Base-by-base conservation (phyloP, 2,113 vertebrate species). In the Alectura lathami region DNA sequence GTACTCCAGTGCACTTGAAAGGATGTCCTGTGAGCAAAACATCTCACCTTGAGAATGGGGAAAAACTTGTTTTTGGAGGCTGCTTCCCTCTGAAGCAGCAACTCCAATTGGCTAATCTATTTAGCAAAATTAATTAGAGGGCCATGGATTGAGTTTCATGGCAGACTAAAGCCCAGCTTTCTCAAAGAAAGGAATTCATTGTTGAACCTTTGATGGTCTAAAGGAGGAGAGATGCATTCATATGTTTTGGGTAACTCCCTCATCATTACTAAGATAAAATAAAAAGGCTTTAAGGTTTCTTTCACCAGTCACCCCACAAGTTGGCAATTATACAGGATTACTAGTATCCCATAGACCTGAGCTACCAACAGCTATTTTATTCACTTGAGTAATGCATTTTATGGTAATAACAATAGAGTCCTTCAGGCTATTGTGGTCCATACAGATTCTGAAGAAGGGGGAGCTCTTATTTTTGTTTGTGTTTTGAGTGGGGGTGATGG, bases 41-140 rank as follows among this genome's bases (percentile, higher is more conserved):
- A 80, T 88, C 95, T 97, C 97, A 98, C 98, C 97, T 97, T 96
- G 92, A 94, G 93, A 95, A 95, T 95, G 83, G 88, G 94, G 95
- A 89, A 96, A 95, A 95, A 94, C 95, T 93, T 75, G 90, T 96
- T 97, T 97, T 94, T 81, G 94, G 93, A 86, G 93, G 91, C 88
- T 89, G 91, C 89, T 96, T 91, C 85, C 69, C 95, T 97, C 96
- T 95, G 95, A 97, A 96, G 94, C 91, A 54, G 70, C 95, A 83
- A 17, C 59, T 81, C 96, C 83, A 73, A 94, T 91, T 96, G 42
- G 68, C 87, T 97, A 96, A 97, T 97, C 97, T 95, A 95, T 96
- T 93, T 94, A 89, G 79, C 78, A 91, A 96, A 96, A 95, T 97
- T 97, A 97, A 98, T 97, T 96, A 97, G 97, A 95, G 81, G 91